Conservation (phyloP, 1,140 invertebrate genomes). For the Matsumurasca onukii region DNA sequence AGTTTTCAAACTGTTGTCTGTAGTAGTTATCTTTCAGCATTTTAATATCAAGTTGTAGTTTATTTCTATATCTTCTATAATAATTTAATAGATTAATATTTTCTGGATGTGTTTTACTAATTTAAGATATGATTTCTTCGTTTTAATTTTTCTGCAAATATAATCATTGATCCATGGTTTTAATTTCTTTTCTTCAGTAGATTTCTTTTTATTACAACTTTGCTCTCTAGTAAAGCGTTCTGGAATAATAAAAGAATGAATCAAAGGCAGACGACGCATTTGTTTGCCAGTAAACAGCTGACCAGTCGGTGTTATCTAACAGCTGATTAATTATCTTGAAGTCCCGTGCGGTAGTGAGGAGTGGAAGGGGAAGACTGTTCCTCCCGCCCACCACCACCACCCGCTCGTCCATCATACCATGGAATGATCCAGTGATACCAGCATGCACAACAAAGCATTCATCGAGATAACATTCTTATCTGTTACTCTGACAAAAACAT, state of each 20-base stretch:
- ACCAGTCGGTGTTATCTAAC: neutral
- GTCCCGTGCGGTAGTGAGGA: too few species aligned
- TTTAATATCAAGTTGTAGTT: neutral
- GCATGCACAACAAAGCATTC: neutral
- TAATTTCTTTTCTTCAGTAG: neutral
- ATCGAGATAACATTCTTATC: neutral
- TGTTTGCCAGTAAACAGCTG: neutral
- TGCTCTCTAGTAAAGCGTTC: too few species aligned
- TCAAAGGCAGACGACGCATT: neutral
- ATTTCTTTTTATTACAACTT: too few species aligned
- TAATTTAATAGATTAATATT: neutral
- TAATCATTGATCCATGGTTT: neutral
- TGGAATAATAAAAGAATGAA: too few species aligned
- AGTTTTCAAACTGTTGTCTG: neutral
- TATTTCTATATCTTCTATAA: neutral
- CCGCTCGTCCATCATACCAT: too few species aligned
- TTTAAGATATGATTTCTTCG: too few species aligned
- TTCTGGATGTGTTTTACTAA: neutral
- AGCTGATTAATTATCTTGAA: too few species aligned
- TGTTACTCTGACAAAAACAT: too few species aligned
- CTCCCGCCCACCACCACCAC: too few species aligned
- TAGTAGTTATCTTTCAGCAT: neutral
- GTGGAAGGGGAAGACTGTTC: too few species aligned
- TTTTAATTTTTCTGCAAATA: neutral
- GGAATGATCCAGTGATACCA: neutral